Evolutionary conservation across 2,113 vertebrate species (phyloP), one percentile per base, ranked within the genome.

Genomic region (Macrotus californicus): DNA sequence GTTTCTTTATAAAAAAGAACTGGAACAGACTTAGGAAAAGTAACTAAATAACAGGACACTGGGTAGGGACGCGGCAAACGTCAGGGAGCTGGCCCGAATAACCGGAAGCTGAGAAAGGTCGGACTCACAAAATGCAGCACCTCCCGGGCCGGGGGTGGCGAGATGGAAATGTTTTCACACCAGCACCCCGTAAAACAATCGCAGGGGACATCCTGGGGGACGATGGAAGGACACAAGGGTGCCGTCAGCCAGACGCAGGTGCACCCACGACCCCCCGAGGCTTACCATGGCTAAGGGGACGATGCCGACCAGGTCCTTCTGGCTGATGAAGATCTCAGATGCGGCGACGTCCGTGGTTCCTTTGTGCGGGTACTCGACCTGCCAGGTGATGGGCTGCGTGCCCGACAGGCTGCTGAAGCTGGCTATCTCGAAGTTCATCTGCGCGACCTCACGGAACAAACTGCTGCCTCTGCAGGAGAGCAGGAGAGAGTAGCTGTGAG

Each of bases 201-300:
- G 24, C 3, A 2, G 50, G 36, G 5, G 19, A 12, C 16, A 3
- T 2, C 12, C 13, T 1, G 29, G 36, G 61, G 19, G 3, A 59
- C 2, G 6, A 61, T 0, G 75, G 41, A 21, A 21, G 48, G 41
- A 18, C 3, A 0, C 12, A 3, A 1, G 72, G 24, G 43, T 5
- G 6, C 19, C 0, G 7, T 5, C 10, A 22, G 50, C 31, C 3
- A n/a, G 14, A 26, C 0, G 1, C 11, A 16, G n/a, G 21, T 0
- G 34, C 22, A 0, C 1, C 14, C 24, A 0, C 0, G 4, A 2
- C 2, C 48, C 21, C 5, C 1, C 19, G 16, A 29, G 70, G 95
- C 99, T 99, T 98, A 99, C 99, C 99, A 99, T 99, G 12, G 99
- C 99, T 89, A 99, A 80, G 0, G 99, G 99, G 85, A 99, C 98